These are phyloP conservation scores for Dicroscelio sp. DNA, from an alignment of 2,888 invertebrate genomes.

Conservation along the genomic window DNA sequence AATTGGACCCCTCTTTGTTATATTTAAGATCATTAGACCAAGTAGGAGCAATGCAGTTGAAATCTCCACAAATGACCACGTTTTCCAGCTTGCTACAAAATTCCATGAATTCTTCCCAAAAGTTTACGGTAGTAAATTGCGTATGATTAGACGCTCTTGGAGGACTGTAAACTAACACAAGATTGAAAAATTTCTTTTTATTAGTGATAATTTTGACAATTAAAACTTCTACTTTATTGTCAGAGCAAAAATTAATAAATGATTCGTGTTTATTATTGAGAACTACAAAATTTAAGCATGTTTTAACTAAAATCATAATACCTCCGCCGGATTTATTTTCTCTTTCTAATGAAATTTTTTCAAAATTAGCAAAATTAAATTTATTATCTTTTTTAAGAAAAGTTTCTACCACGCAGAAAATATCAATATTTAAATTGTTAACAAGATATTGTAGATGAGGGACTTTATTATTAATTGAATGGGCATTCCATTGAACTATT, in stretches of 20 bases:
- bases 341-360: too few relatives aligned
- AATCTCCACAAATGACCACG: conserved; percentile 9
- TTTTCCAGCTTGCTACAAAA: not conserved
- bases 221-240: conserved; percentile 17
- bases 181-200: not conserved
- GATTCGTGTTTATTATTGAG: not conserved
- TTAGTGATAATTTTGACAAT: not conserved
- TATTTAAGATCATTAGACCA: not conserved
- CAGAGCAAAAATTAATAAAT: not conserved
- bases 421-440: too few relatives aligned
- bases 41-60: not conserved
- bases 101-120: not conserved
- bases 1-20: conserved; percentile 23
- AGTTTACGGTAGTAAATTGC: not conserved
- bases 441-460: too few relatives aligned
- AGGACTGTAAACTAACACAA: conserved; percentile 33
- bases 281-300: not conserved
- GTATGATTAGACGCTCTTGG: not conserved
- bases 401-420: too few relatives aligned
- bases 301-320: too few relatives aligned
- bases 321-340: too few relatives aligned
- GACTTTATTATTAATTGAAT: too few relatives aligned
- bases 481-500: too few relatives aligned
- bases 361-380: too few relatives aligned
- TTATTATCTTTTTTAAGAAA: too few relatives aligned